These are phyloP conservation scores for Apteryx mantelli DNA, from an alignment of 2,113 vertebrate species.

Conservation along the genomic window DNA sequence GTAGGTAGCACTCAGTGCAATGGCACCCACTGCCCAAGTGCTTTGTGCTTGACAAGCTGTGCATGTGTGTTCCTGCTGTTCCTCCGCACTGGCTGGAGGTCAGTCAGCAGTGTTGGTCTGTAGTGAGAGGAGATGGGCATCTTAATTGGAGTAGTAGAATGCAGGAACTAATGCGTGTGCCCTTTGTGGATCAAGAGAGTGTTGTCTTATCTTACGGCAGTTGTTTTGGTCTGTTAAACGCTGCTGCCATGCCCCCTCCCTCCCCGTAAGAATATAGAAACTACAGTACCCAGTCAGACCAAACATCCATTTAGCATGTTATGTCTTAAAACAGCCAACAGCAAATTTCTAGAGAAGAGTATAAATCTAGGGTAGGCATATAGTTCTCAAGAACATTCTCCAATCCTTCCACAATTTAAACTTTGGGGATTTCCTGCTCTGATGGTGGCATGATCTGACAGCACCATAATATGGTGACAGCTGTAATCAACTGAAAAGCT, in stretches of 20 bases:
- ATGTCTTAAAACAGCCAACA: not conserved
- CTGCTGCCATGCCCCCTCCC: not conserved
- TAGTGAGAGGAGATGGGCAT: not conserved
- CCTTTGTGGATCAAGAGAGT: no score
- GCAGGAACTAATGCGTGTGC: not conserved
- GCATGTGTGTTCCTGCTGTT: not conserved
- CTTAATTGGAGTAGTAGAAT: not conserved
- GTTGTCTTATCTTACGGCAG: not conserved
- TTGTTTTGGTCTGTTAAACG: not conserved
- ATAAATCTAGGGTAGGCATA: not conserved
- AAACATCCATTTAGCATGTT: not conserved
- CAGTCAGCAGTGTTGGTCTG: not conserved
- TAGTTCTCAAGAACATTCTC: conserved; percentile 15
- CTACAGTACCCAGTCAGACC: not conserved
- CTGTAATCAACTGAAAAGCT: not conserved
- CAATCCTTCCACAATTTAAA: not conserved
- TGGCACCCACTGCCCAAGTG: not conserved
- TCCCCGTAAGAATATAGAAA: rapidly evolving
- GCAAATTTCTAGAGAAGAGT: not conserved
- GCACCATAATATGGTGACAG: not conserved
- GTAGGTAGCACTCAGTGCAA: not conserved
- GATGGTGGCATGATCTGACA: not conserved
- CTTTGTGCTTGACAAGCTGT: not conserved
- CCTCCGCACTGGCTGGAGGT: not conserved
- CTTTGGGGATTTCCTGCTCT: not conserved